Evolutionary conservation across 2,113 vertebrate genomes (phyloP), one percentile per base, ranked within the genome.

Genomic region (Prionailurus bengalensis): DNA sequence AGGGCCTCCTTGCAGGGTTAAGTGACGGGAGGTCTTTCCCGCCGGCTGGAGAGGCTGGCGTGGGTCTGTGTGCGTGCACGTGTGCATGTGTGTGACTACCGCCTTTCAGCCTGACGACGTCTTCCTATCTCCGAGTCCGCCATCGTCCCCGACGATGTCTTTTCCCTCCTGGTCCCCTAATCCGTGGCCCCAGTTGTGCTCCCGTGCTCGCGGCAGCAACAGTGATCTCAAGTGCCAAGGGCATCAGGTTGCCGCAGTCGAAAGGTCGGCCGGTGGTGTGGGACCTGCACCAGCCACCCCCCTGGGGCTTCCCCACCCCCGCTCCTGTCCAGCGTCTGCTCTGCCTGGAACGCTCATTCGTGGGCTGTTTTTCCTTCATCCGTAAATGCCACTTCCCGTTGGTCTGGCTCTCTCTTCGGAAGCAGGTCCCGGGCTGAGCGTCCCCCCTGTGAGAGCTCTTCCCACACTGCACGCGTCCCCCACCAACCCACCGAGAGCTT

Each of bases 101-200:
- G 55, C 16, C 16, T 19, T 19, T 58, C 55, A 58, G 5, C 55
- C 55, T 58, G 33, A 0, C 11, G 63, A 27, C 39, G 15, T 73
- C 21, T 36, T 71, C 1, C 25, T n/a, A 0, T 42, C 74, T 39
- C 19, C 53, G 14, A 5, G 10, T 39, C 27, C 7, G 5, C 25
- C 19, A 0, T 4, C 25, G 8, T 42, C 33, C 63, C 6, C 51
- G 33, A 7, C 7, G 9, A 0, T 11, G 73, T 6, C 25, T 33
- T 39, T 15, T 48, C 42, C 9, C 39, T 95, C 33, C 0, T 9
- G 2, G 29, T 19, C 27, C 68, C 63, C 74, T 7, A 2, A 21
- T 0, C 14, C 7, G 45, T 81, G 17, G 63, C 8, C 65, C 23
- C 36, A 58, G 0, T 45, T 61, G 63, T 51, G 17, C 31, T 61